Base-by-base conservation (phyloP, 2,113 vertebrate genomes). In the Eurypyga helias region DNA sequence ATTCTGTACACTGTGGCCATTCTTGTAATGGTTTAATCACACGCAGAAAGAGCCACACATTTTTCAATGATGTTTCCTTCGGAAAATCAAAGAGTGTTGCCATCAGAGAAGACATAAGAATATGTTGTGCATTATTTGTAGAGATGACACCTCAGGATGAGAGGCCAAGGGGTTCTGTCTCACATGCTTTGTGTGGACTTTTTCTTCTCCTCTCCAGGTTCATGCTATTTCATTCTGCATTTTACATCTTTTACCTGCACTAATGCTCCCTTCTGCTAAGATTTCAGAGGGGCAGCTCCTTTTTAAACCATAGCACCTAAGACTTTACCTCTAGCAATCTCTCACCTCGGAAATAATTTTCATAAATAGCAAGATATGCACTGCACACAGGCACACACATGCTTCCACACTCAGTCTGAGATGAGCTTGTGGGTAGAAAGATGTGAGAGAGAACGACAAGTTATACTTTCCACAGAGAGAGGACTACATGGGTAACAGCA, bases 21-120 rank as follows among this genome's bases (percentile, higher is more conserved):
- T 58, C 70, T 87, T 89, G 7, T 88, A 95, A 97, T 88, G 93
- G 87, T 89, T 97, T 96, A 43, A 78, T 93, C 94, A 91, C 49
- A 96, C 46, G 41, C 62, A 38, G 70, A 89, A 69, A 49, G 41
- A 95, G 26, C 38, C 65, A 55, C 52, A 48, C 75, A 94, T 89
- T 91, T 83, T 94, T 92, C 24, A 85, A 14, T 73, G 28, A 62
- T 89, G 55, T 76, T 87, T 85, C 80, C 79, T 90, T 95, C 81
- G 72, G 84, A 87, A 97, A 95, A 96, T 95, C 95, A 97, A 89
- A 91, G 90, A 64, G 25, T 2, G 2, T 36, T 92, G 54, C 91
- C 89, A 71, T 36, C 73, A n/a, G 41, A 75, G 71, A 43, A 83
- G 67, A 43, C 51, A 64, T 34, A 54, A 83, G 54, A 91, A 85